Conservation (phyloP, 2,797 vertebrate species). For the Babyrousa celebensis region DNA sequence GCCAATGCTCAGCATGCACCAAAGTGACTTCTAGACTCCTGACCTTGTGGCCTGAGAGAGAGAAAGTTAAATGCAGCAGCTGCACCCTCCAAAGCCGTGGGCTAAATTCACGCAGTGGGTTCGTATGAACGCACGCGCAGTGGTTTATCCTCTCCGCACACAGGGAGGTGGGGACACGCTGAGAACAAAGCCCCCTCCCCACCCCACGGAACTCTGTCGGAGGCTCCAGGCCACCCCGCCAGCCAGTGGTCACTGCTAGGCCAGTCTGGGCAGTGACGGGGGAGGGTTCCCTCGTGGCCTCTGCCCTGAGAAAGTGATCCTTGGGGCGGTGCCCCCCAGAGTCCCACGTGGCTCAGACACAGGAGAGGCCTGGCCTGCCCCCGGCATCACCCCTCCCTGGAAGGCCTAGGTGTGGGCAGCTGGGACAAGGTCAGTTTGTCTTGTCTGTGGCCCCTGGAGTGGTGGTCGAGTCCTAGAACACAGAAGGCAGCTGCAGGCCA, state of each 20-base stretch:
- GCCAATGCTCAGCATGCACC: no score
- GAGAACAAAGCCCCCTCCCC: background rate
- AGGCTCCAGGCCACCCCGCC: background rate
- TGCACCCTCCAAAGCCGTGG: background rate
- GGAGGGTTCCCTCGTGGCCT: fast-evolving
- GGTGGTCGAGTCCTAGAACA: background rate
- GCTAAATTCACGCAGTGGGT: fast-evolving
- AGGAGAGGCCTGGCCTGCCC: background rate
- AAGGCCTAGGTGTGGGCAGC: background rate
- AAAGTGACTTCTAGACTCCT: fast-evolving
- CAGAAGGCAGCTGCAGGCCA: background rate
- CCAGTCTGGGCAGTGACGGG: background rate
- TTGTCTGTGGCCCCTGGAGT: background rate
- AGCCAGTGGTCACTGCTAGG: fast-evolving
- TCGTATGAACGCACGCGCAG: fast-evolving
- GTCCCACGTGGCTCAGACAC: background rate
- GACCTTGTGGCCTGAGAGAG: fast-evolving
- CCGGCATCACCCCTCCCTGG: background rate
- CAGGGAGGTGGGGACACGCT: fast-evolving
- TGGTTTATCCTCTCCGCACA: fast-evolving
- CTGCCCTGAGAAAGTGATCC: background rate
- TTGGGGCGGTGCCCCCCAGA: background rate
- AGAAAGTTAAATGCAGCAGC: fast-evolving
- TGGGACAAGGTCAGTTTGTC: background rate
- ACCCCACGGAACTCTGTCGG: no score